phyloP scores from a whole-genome alignment of 2,113 vertebrate genomes.

The Gymnogyps californianus region DNA sequence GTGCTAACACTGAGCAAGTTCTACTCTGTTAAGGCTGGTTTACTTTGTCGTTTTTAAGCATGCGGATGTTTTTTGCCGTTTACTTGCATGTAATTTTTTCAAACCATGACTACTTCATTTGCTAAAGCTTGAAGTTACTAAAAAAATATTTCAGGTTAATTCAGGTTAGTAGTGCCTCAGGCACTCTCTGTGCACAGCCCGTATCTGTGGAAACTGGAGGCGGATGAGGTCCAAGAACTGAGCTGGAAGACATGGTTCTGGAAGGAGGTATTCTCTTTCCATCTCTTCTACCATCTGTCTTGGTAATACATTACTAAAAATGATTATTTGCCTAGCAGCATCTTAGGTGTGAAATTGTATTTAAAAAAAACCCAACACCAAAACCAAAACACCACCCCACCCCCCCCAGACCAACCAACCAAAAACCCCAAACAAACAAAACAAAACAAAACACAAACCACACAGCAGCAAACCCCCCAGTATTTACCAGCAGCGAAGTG shows the following conservation, averaged over 20 bases:
- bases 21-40: background rate
- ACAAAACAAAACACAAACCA: too few species aligned
- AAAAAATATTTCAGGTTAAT: background rate
- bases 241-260: background rate
- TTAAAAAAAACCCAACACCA: background rate
- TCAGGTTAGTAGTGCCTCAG: background rate
- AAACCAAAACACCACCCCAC: background rate
- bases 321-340: background rate
- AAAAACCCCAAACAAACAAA: background rate
- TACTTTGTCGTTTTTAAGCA: background rate
- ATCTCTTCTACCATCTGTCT: background rate
- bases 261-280: background rate
- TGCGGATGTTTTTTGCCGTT: background rate
- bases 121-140: background rate
- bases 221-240: background rate
- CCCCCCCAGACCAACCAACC: background rate
- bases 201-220: background rate
- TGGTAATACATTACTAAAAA: background rate
- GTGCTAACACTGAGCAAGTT: rapidly evolving
- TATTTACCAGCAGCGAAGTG: background rate
- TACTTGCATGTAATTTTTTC: background rate
- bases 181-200: background rate
- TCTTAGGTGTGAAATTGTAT: background rate
- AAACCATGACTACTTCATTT: background rate
- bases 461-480: background rate